These are phyloP conservation scores for Leucophora obtusa DNA, from an alignment of 2,888 invertebrate genomes.

Conservation along the genomic window DNA sequence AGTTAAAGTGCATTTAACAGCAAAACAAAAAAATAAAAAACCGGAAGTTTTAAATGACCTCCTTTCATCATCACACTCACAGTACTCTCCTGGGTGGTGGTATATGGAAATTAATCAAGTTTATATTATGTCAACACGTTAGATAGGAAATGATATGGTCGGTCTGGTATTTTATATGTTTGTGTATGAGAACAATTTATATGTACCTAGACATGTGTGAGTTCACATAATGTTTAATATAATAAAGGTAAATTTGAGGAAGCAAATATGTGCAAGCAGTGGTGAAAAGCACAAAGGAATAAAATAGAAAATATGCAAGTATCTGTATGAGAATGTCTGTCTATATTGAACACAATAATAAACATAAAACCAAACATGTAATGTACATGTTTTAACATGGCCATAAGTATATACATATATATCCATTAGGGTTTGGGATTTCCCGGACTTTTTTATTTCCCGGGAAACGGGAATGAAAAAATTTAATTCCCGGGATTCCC, in stretches of 20 bases:
- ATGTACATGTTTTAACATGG: constrained; percentile 6
- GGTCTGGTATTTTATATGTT: not conserved
- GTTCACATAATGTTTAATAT: not conserved
- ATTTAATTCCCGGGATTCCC: no score
- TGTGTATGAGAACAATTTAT: not conserved
- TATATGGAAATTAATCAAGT: constrained; percentile 70
- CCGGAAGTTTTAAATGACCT: constrained; percentile 46
- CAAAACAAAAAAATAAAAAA: constrained; percentile 10
- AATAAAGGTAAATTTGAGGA: not conserved
- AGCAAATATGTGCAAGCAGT: not conserved
- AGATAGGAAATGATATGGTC: constrained; percentile 51
- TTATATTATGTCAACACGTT: constrained; percentile 69
- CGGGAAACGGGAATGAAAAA: no score
- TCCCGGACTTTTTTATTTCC: no score
- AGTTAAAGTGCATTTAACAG: constrained; percentile 17
- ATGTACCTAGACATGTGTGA: not conserved
- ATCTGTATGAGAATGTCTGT: constrained; percentile 1
- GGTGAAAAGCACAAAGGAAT: not conserved
- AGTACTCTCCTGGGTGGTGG: constrained; percentile 41
- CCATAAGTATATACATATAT: not conserved
- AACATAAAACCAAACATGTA: constrained; percentile 33
- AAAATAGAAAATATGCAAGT: constrained; percentile 7
- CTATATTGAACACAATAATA: constrained; percentile 43
- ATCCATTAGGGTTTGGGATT: no score
- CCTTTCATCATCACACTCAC: constrained; percentile 41